Percentiles rank a stretch among this genome's conserved stretches.
These are phyloP conservation scores for Lates japonicus DNA, from an alignment of 2,797 vertebrate species.

Conservation along the genomic window DNA sequence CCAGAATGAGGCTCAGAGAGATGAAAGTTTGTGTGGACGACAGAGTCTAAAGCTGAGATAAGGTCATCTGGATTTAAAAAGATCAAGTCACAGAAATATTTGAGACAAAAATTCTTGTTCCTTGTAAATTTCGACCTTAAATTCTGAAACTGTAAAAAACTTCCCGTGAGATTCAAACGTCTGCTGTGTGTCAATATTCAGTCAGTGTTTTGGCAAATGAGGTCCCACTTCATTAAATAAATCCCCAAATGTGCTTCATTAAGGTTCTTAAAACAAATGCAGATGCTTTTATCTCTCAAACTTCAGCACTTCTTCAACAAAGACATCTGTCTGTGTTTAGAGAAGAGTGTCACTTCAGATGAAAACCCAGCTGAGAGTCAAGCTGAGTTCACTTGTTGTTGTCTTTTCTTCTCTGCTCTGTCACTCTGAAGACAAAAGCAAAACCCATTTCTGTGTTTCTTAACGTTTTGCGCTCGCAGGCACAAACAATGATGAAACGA, in stretches of 20 bases:
- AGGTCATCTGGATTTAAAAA: not conserved
- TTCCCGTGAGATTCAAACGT: not conserved
- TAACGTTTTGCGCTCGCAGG: not conserved
- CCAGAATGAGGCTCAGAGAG: not conserved
- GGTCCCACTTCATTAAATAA: not conserved
- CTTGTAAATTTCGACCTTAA: not conserved
- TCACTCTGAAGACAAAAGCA: conserved; percentile 19
- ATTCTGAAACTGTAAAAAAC: not conserved
- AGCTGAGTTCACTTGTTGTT: conserved; percentile 10
- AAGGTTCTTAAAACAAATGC: not conserved
- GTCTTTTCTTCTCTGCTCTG: conserved; percentile 12
- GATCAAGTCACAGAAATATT: not conserved
- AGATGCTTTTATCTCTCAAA: not conserved
- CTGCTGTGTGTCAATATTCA: not conserved
- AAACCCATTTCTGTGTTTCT: conserved; percentile 11
- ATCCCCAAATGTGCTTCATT: not conserved
- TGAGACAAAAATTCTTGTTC: not conserved
- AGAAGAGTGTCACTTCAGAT: conserved; percentile 1
- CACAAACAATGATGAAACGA: not conserved
- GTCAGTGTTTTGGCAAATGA: not conserved
- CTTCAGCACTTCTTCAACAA: not conserved
- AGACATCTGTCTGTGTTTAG: not conserved
- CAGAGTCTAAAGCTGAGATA: not conserved
- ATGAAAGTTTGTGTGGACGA: not conserved
- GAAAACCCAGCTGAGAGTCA: conserved; percentile 10